Base-by-base conservation (phyloP, 2,113 vertebrate genomes). In the Thalassoma bifasciatum region DNA sequence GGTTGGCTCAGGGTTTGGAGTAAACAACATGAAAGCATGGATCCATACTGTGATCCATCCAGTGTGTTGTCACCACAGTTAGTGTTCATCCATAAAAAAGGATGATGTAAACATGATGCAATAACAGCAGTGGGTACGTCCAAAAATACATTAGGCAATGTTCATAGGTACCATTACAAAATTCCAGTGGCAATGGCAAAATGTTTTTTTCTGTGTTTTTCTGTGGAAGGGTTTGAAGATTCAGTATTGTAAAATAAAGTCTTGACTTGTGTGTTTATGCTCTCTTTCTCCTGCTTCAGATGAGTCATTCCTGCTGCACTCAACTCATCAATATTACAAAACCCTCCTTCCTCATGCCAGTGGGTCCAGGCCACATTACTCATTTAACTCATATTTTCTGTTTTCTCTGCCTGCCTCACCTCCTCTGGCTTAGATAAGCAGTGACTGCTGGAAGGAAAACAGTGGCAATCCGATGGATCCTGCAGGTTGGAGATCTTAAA, bases 271-370 rank as follows among this genome's bases (percentile, higher is more conserved):
- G 34, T 13, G 44, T 51, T 81, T 62, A 37, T 73, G 66, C 30
- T 56, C 69, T 57, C 54, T 26, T 42, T 77, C 52, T 58, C 44
- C 58, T 64, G 75, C 72, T 63, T 23, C 23, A 66, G 78, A 91
- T 90, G 88, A 92, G 79, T 91, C 91, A 91, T 75, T 68, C 78
- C 36, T 1, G 16, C 74, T 75, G 72, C 77, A 67, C 81, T 85
- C 83, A 63, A 30, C 86, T 92, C 91, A 92, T 93, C 88, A 93
- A 94, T 92, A 91, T 92, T 93, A 91, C 87, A 90, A 51, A 86
- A 70, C 72, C 77, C 54, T 69, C 66, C 70, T 68, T 85, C 64
- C 72, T 81, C 59, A 26, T 79, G 74, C 77, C 76, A 83, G 81
- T 22, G 58, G 87, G 76, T 80, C 73, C 66, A 38, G 69, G 62